Evolutionary conservation across 2,888 invertebrate genomes (phyloP), one percentile per base, ranked within the genome.

Genomic region (Drosophila emarginata): DNA sequence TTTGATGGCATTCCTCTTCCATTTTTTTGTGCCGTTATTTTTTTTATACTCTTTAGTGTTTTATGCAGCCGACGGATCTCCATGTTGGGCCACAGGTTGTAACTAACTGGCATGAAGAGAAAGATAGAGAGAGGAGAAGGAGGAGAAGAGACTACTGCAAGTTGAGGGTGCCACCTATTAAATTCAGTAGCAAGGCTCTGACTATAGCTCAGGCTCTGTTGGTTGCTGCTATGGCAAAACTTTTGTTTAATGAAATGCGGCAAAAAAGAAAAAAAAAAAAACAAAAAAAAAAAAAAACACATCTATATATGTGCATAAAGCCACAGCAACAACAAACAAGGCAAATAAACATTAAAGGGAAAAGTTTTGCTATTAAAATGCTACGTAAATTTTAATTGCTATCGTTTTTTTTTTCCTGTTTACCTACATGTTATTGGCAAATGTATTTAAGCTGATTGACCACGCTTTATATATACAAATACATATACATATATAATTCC

Each of bases 211-310:
- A 15, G 23, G 54, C 53, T 39, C 61, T 74, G 52, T 60, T 52
- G 28, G 51, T 50, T 71, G 72, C 37, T 62, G 81, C 65, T 78
- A 72, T 70, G 74, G 88, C 71, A 32, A 85, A 89, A 83, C 79
- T 89, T 83, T 83, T 81, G 82, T 87, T 89, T 83, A 87, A 83
- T 89, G 89, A 82, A 82, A 82, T 88, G 82, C 89, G 89, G 82
- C 81, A 84, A 75, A 88, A 65, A 52, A 21, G 53, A 1, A 56
- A 67, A 84, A 75, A 88, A 65, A 52, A 21, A 61, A 1, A 65
- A 52, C n/a, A 61, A 1, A 9, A 7, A 32, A 11, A 32, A 32
- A 32, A 32, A 32, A 32, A 11, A 2, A 18, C 15, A 45, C 7
- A 18, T 21, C 1, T 45, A 45, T 45, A 45, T 45, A 21, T 21